Evolutionary conservation across 1,140 invertebrate genomes (phyloP), one percentile per base, ranked within the genome.

Genomic region (Wasmannia auropunctata): DNA sequence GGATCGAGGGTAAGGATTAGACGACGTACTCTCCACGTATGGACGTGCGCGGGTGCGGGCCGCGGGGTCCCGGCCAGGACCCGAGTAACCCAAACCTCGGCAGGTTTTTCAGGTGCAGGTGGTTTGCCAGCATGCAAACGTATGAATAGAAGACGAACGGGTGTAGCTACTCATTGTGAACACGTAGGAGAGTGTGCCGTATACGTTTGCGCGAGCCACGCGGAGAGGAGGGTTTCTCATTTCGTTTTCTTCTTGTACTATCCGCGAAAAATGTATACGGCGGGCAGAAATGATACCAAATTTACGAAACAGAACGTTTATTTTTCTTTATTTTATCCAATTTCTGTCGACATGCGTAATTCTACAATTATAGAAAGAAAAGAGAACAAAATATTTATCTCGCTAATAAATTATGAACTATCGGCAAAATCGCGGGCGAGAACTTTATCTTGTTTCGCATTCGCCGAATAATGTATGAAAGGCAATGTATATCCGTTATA

Each of bases 61-160:
- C 60, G 81, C 72, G 54, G 46, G 51, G 22, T 28, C 81, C 14
- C 43, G 34, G 11, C 1, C 37, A 11, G 54, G 56, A 83, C 14
- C 16, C 67, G 51, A 84, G 88, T 89, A 89, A 89, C 79, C 84
- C 84, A 90, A 90, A 86, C 87, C 88, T 88, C 88, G 58, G 81
- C 86, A 84, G 85, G 76, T 87, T 87, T 88, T 86, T 88, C 72
- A 58, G 85, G 65, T 86, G 87, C 88, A 88, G 87, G 58, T 88
- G 87, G 84, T 88, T 90, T 86, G 84, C 84, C 84, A 86, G 84
- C 84, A 86, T 86, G 76, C 65, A 51, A 76, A 60, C 79, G 83
- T 88, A 87, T 87, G 85, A 77, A 80, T 86, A 88, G 87, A 84
- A 86, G 87, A 79, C 84, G 81, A 87, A 87, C 83, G 74, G 86